Conservation (phyloP, 2,113 vertebrate genomes). For the Apaloderma vittatum region DNA sequence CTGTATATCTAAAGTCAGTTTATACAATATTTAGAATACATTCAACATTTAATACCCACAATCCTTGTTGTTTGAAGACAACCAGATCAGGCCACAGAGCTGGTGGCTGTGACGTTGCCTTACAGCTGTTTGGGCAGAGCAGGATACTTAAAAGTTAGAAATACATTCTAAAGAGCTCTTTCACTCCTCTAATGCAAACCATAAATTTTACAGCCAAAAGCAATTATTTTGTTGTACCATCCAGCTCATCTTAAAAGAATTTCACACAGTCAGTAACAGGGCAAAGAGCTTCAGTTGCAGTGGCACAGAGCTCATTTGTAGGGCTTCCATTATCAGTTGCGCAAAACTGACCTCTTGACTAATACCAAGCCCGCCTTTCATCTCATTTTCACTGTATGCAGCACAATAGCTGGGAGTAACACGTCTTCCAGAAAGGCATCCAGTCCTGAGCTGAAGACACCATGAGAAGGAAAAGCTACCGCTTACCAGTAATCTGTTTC, state of each 20-base stretch:
- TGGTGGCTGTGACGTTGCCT: not conserved
- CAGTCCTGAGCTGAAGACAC: not conserved
- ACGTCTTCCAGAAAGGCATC: not conserved
- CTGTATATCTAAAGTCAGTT: not conserved
- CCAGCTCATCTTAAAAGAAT: not conserved
- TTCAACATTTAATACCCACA: not conserved
- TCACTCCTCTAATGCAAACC: not conserved
- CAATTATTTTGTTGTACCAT: not conserved
- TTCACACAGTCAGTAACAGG: not conserved
- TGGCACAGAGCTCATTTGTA: not conserved
- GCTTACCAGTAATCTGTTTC: not conserved
- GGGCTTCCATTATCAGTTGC: not conserved
- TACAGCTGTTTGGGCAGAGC: not conserved
- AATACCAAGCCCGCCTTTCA: not conserved
- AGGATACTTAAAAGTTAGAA: not conserved
- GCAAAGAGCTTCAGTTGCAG: not conserved
- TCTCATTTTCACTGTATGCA: not conserved
- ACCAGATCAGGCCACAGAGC: not conserved
- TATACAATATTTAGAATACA: slow-evolving; percentile 21
- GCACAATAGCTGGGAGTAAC: not conserved
- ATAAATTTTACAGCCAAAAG: not conserved
- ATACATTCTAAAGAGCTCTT: not conserved
- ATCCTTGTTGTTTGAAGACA: slow-evolving; percentile 8
- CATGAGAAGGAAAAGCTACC: not conserved
- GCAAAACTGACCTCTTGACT: not conserved